Evolutionary conservation across 2,113 vertebrate species (phyloP).

Genomic region (Fulmarus glacialis): DNA sequence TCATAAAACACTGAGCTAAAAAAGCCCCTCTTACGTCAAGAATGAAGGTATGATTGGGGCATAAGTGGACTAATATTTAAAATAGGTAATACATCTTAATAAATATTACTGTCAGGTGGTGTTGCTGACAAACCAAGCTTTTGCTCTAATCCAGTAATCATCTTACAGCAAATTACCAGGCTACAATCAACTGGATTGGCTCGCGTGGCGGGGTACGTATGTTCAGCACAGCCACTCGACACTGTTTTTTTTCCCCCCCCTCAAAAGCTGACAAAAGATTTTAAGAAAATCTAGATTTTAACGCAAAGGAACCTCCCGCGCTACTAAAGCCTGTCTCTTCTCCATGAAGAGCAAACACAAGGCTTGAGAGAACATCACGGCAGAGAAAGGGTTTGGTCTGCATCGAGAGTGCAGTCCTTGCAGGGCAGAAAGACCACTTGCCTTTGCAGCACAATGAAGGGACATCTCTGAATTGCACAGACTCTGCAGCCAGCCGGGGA

Average conservation of each 20-base stretch:
- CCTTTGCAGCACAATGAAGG: fast-evolving
- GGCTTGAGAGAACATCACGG: not conserved
- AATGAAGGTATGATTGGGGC: not conserved
- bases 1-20: not conserved
- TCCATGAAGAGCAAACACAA: fast-evolving
- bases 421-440: fast-evolving
- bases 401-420: not conserved
- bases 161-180: slow-evolving; percentile 67
- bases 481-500: not conserved
- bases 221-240: not conserved
- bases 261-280: not conserved
- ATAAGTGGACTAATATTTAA: slow-evolving; percentile 27
- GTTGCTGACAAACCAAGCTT: slow-evolving; percentile 57
- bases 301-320: not conserved
- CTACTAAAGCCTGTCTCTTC: not conserved
- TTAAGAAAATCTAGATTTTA: not conserved
- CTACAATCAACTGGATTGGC: not conserved
- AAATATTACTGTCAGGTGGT: slow-evolving; percentile 44
- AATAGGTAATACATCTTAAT: slow-evolving; percentile 41
- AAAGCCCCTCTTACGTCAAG: not conserved
- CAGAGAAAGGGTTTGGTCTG: not conserved
- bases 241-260: not conserved
- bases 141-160: slow-evolving; percentile 71
- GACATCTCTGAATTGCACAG: not conserved
- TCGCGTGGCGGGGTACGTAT: not conserved